phyloP scores from a whole-genome alignment of 2,797 vertebrate genomes.

The Eleutherodactylus coqui region DNA sequence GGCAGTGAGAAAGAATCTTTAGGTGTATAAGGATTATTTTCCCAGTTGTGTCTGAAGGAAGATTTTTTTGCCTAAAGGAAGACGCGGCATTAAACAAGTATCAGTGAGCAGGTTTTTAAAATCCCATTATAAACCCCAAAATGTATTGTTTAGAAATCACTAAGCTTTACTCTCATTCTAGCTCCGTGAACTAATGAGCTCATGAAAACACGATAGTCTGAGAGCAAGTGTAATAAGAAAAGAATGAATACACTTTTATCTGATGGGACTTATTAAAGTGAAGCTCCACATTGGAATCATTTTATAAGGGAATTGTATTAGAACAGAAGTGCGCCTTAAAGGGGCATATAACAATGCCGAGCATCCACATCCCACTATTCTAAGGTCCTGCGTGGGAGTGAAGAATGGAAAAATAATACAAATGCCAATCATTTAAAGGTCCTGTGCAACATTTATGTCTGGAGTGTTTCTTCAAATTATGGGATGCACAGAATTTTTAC shows the following conservation, averaged over 20 bases:
- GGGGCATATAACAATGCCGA: background rate
- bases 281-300: background rate
- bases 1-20: conserved; percentile 49
- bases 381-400: background rate
- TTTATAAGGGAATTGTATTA: background rate
- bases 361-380: background rate
- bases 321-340: background rate
- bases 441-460: no score
- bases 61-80: conserved; percentile 52
- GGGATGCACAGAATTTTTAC: no score
- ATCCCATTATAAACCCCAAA: conserved; percentile 49
- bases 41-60: conserved; percentile 11
- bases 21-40: conserved; percentile 37
- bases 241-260: background rate
- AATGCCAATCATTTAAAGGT: background rate
- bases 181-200: conserved; percentile 44
- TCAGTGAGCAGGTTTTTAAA: conserved; percentile 41
- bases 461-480: background rate
- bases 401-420: background rate
- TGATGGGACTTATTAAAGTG: background rate
- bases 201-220: conserved; percentile 36
- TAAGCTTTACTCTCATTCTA: conserved; percentile 39
- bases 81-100: conserved; percentile 48
- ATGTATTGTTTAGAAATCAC: conserved; percentile 55
- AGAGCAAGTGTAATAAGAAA: conserved; percentile 23